These are phyloP conservation scores for Eupithecia abbreviata DNA, from an alignment of 2,888 invertebrate species.

Conservation along the genomic window DNA sequence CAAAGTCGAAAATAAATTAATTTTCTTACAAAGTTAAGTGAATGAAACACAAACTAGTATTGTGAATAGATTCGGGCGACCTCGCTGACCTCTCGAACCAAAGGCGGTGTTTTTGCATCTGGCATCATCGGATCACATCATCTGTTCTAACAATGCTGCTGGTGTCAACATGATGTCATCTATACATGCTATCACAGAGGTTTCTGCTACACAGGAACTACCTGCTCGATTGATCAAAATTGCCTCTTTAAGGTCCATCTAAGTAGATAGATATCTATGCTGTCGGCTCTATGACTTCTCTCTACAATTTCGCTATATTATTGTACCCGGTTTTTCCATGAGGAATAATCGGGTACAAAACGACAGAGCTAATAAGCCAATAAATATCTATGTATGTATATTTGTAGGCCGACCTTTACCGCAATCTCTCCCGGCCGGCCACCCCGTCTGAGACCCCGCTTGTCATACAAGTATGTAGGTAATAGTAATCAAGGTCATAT, in stretches of 20 bases:
- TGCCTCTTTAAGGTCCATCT: neutral
- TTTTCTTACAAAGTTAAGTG: neutral
- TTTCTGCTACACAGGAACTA: neutral
- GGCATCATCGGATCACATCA: slow-evolving; percentile 5
- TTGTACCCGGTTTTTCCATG: neutral
- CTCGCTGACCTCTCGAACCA: slow-evolving; percentile 15
- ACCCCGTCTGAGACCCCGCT: no score
- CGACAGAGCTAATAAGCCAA: no score
- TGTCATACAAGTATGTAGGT: neutral
- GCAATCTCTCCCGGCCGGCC: neutral
- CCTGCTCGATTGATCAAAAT: neutral
- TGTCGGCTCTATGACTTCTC: neutral
- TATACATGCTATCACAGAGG: neutral
- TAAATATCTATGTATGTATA: no score
- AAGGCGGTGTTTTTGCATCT: slow-evolving; percentile 5
- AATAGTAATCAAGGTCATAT: neutral
- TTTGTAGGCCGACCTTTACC: neutral
- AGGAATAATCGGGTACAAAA: no score
- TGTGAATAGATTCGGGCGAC: slow-evolving; percentile 17
- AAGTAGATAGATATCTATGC: neutral
- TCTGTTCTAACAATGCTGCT: neutral
- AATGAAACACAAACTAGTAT: neutral
- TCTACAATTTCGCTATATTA: neutral
- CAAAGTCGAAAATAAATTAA: neutral
- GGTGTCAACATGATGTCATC: slow-evolving; percentile 5